Evolutionary conservation across 2,797 vertebrate genomes (phyloP), one percentile per base, ranked within the genome.

Genomic region (Trichosurus vulpecula): DNA sequence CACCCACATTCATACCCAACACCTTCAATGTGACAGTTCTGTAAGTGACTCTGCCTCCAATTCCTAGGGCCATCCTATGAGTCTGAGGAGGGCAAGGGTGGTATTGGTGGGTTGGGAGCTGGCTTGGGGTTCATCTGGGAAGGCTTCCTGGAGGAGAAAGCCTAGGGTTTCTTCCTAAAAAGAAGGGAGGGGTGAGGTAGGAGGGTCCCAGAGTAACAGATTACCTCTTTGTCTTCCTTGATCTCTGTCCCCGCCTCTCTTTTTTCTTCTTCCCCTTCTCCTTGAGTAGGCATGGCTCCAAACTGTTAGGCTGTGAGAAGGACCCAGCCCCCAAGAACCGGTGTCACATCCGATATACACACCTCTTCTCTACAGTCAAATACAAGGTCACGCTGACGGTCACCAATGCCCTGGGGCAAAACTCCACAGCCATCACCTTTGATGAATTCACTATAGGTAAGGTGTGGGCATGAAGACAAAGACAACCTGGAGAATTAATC

Each of bases 351-450:
- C 99, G 98, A 94, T 99, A 99, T 97, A 99, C 99, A 22, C 99
- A 99, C 97, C 99, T 99, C 96, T 99, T 99, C 98, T 99, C 99
- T 0, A 99, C 98, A 25, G 98, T 98, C 98, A 99, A 99, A 94
- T 99, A 99, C 99, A 99, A 98, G 96, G 99, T 99, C 96, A 99
- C 99, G 0, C 98, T 99, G 97, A 99, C 99, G 0, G 99, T 99
- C 51, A 98, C 99, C 97, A 99, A 99, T 35, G 98, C 99, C 25
- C 98, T 99, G 98, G 99, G 99, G 58, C 99, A 99, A 98, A 99
- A 99, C 14, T 99, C 98, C 90, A 98, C 98, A 35, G 98, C 98
- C 30, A 97, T 99, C 97, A 99, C 99, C 95, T 99, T 99, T 53
- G 99, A 99, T 2, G 99, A 99, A 98, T 99, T 99, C 96, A 97